A percentile compares a stretch with the other conserved stretches of the same genome.
phyloP scores from a whole-genome alignment of 2,888 invertebrate genomes.

The Lumbricus terrestris region DNA sequence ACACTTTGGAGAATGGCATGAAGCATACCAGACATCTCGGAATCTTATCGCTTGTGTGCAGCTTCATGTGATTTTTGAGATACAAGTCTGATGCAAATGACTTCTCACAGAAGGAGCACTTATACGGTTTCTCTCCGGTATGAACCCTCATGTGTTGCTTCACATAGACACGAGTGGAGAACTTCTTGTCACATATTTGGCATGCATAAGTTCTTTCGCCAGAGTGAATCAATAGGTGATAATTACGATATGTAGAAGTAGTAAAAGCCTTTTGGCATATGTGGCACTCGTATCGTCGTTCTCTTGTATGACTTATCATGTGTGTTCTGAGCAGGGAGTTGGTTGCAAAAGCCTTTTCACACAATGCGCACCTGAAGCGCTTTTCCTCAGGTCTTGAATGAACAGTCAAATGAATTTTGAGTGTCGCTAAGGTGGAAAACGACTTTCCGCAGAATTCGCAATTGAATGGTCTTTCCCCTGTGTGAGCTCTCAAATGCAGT shows the following conservation, averaged over 20 bases:
- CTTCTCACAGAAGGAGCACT: background rate
- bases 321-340: background rate
- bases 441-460: background rate
- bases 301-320: background rate
- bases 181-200: background rate
- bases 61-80: background rate
- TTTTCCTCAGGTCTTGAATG: background rate
- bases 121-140: background rate
- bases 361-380: background rate
- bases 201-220: background rate
- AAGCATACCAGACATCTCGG: background rate
- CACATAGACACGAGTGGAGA: background rate
- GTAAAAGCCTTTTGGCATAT: background rate
- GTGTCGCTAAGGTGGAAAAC: background rate
- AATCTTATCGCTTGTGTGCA: background rate
- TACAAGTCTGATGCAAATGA: background rate
- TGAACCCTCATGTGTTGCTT: background rate
- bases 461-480: background rate
- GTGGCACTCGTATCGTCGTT: background rate
- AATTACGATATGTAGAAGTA: background rate
- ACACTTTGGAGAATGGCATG: background rate
- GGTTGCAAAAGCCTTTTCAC: background rate
- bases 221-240: background rate
- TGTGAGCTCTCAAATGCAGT: background rate
- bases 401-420: background rate